Conservation (phyloP, 2,113 vertebrate genomes). For the Erythrocercus mccallii region DNA sequence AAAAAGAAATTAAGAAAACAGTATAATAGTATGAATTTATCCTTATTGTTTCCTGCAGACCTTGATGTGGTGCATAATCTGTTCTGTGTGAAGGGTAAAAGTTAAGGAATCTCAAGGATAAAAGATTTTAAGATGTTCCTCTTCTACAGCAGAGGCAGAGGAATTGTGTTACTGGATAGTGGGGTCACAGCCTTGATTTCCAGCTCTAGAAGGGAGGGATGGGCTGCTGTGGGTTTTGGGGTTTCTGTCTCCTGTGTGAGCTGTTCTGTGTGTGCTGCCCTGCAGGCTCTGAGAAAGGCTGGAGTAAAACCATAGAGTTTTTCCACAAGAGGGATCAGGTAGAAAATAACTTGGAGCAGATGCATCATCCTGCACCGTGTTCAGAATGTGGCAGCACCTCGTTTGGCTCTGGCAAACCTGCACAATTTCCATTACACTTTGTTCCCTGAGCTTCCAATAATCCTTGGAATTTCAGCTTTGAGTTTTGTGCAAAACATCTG, state of each 20-base stretch:
- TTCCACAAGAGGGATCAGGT: not conserved
- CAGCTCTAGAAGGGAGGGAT: not conserved
- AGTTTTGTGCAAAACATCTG: not conserved
- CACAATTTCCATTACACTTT: not conserved
- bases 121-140: not conserved
- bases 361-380: fast-evolving
- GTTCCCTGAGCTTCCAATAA: not conserved
- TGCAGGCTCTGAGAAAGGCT: not conserved
- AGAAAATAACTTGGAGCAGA: not conserved
- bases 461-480: not conserved
- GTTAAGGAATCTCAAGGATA: not conserved
- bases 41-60: not conserved
- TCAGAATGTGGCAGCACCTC: fast-evolving
- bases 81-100: not conserved
- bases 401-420: not conserved
- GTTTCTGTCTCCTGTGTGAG: not conserved
- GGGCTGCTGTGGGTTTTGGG: not conserved
- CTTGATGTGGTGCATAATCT: not conserved
- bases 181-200: not conserved
- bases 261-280: not conserved
- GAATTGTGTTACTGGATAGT: not conserved
- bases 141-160: not conserved
- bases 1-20: not conserved
- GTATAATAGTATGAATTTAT: not conserved
- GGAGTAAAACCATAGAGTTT: not conserved